Conservation (phyloP, 1,140 invertebrate species). For the Centruroides sculpturatus region DNA sequence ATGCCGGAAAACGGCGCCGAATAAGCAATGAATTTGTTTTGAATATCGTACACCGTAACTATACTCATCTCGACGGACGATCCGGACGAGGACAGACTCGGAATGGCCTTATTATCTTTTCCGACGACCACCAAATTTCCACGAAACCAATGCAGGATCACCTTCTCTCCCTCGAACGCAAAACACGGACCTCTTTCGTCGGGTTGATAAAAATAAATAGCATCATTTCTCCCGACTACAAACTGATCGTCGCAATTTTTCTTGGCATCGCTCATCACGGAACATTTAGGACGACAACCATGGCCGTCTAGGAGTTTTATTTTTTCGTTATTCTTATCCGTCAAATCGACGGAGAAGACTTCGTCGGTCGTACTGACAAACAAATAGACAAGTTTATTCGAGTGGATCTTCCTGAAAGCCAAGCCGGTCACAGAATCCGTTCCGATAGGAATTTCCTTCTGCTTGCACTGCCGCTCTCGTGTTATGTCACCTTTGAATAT, state of each 20-base stretch:
- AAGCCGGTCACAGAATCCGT: slow-evolving; percentile 57
- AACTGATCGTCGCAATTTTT: slow-evolving; percentile 41
- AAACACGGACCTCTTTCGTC: slow-evolving; percentile 81
- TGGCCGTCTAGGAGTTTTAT: slow-evolving; percentile 23
- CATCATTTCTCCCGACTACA: slow-evolving; percentile 65
- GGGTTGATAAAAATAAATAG: slow-evolving; percentile 80
- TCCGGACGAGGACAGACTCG: slow-evolving; percentile 1
- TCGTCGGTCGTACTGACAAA: slow-evolving; percentile 51
- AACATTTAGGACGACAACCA: slow-evolving; percentile 48
- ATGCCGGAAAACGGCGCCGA: slow-evolving; percentile 59
- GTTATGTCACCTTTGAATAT: slow-evolving; percentile 63
- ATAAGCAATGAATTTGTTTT: slow-evolving; percentile 84
- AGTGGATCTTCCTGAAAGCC: slow-evolving; percentile 47
- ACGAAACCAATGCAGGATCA: slow-evolving; percentile 72
- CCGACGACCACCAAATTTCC: slow-evolving; percentile 73
- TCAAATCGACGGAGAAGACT: slow-evolving; percentile 53
- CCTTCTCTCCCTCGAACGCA: slow-evolving; percentile 76
- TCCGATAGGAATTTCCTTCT: slow-evolving; percentile 50
- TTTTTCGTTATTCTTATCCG: slow-evolving; percentile 53
- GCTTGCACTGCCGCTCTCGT: slow-evolving; percentile 50
- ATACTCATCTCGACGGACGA: slow-evolving; percentile 32
- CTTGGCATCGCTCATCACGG: slow-evolving; percentile 54
- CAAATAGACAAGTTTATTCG: slow-evolving; percentile 37
- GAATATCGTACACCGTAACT: slow-evolving; percentile 74
- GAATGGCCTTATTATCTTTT: slow-evolving; percentile 34